Base-by-base conservation (phyloP, 2,888 invertebrate species). In the Parthenolecanium corni region DNA sequence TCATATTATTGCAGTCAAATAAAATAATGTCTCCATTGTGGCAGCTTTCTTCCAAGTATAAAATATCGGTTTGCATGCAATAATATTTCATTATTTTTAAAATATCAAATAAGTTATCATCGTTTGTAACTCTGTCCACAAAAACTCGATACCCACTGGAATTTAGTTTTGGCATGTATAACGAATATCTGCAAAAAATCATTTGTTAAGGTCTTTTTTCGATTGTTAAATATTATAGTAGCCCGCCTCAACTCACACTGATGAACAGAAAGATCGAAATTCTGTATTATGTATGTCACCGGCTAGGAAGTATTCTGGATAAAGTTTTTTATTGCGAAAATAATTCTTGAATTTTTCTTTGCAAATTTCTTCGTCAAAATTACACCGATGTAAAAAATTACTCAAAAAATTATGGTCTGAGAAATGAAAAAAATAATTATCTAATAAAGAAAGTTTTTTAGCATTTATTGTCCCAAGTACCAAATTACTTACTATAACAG, bases 11-110 rank as follows among this genome's bases (percentile, higher is more conserved):
- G 47, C 63, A 63, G 24, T 63, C 63, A 14, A 63, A 63, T 31
- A 63, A 31, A 25, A 63, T 46, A n/a, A 63, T 36, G 31, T 63
- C 63, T 1, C 63, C 63, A n/a, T 47, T 46, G n/a, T 63, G 46
- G n/a, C 16, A n/a, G 9, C 23, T 31, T n/a, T 20, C 54, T 21
- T 63, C 31, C 23, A 63, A n/a, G 9, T 25, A 31, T 16, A 42
- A 42, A 12, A 63, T 18, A 16, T 63, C 63, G 2, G 54, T 63
- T 47, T 63, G 53, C 63, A 63, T 63, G n/a, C 52, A 47, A 16
- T 40, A 63, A 14, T 47, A 63, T 47, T 54, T 31, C 49, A 63
- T 63, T 44, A 63, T 63, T 47, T 46, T 63, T 1, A 16, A 25
- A 38, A 63, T 23, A 21, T 54, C 54, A 36, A 53, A 63, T 53